Conservation (phyloP, 1,140 invertebrate species). For the Macrocentrus cingulum region DNA sequence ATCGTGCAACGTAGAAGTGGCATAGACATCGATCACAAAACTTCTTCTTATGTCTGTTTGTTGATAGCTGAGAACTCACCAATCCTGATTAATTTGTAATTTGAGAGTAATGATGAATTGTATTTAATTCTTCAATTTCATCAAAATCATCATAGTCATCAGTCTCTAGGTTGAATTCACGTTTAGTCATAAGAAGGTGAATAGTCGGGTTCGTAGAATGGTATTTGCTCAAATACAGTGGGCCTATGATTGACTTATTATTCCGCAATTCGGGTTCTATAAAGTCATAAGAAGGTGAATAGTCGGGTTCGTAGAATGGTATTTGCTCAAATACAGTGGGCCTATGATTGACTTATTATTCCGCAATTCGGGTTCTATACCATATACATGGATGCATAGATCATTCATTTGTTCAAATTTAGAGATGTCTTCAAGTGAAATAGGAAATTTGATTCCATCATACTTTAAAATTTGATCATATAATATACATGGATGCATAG, state of each 20-base stretch:
- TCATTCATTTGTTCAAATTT: no score
- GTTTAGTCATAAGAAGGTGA: constrained; percentile 13
- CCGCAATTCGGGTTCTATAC: background rate
- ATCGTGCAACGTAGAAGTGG: constrained; percentile 8
- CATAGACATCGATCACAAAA: constrained; percentile 28
- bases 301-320: constrained; percentile 4
- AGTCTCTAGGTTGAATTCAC: no score
- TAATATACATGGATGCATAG: no score
- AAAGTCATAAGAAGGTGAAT: constrained; percentile 24
- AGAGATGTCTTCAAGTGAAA: no score
- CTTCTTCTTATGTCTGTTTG: background rate
- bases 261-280: no score
- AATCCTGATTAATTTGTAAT: constrained; percentile 28
- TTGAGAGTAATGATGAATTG: constrained; percentile 21
- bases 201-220: no score
- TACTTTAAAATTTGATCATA: no score
- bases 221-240: no score
- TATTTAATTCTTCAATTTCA: background rate
- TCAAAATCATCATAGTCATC: background rate
- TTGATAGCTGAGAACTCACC: constrained; percentile 22
- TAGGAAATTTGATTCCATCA: no score
- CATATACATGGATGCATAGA: no score
- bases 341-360: constrained; percentile 3
- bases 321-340: constrained; percentile 19
- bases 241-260: no score